A percentile compares a stretch with the other conserved stretches of the same genome.
Conservation (phyloP, 2,113 vertebrate species). For the Sisor rabdophorus region DNA sequence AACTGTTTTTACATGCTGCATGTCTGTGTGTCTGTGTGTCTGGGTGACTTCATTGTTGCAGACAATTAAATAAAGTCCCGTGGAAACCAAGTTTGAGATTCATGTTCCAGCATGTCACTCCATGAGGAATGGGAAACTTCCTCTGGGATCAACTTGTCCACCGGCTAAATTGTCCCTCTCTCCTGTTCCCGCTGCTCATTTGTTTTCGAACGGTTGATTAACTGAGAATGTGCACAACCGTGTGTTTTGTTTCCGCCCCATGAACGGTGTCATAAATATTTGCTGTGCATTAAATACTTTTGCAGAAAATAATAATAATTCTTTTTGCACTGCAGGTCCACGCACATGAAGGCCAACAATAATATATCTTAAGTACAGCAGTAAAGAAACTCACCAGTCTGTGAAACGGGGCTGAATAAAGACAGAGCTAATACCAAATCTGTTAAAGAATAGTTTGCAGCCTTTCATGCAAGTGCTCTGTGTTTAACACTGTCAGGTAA, state of each 20-base stretch:
- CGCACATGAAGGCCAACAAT: constrained; percentile 62
- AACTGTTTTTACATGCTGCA: constrained; percentile 53
- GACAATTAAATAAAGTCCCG: constrained; percentile 21
- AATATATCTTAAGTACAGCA: constrained; percentile 62
- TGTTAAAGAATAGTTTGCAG: constrained; percentile 65
- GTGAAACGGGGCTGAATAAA: constrained; percentile 65
- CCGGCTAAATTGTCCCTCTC: constrained; percentile 36
- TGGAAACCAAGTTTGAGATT: constrained; percentile 12
- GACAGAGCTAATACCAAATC: constrained; percentile 67
- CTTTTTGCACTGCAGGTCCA: constrained; percentile 64
- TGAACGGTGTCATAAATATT: constrained; percentile 71
- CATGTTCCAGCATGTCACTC: constrained; percentile 24
- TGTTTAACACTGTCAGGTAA: too few species aligned
- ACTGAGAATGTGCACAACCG: constrained; percentile 64
- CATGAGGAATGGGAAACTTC: constrained; percentile 39
- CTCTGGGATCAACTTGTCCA: constrained; percentile 48
- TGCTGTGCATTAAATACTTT: constrained; percentile 72
- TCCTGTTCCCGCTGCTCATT: constrained; percentile 55
- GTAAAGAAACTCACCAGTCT: constrained; percentile 61
- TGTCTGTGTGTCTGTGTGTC: constrained; percentile 48
- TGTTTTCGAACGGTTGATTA: constrained; percentile 72
- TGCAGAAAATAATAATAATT: constrained; percentile 66
- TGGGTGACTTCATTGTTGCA: constrained; percentile 53
- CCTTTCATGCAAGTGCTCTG: constrained; percentile 66
- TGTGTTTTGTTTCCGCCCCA: constrained; percentile 68